Evolutionary conservation across 2,113 vertebrate species (phyloP), one percentile per base, ranked within the genome.

Genomic region (Lates calcarifer): DNA sequence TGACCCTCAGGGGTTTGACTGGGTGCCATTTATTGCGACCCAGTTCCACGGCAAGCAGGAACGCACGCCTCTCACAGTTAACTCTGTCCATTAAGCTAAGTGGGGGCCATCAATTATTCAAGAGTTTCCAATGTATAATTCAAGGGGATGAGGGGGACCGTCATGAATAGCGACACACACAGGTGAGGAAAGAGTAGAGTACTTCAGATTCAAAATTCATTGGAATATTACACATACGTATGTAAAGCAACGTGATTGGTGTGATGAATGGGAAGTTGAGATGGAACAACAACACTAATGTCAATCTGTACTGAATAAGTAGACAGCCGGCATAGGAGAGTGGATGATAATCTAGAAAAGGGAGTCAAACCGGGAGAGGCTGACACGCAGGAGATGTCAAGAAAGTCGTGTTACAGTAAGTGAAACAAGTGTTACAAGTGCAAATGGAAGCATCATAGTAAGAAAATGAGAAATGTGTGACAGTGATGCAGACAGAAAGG

Each of bases 31-130:
- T 89, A 86, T 67, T 73, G 84, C 70, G 51, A 88, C 87, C 88
- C 76, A 81, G 73, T 92, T 92, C 65, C 62, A 55, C 67, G 28
- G 69, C 65, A 73, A 86, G 62, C 33, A 87, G 72, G 65, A 88
- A 79, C 24, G 28, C 65, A 81, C 64, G 55, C 66, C 49, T 74
- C 87, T 89, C 80, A 78, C 86, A 79, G 92, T 93, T 92, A 93
- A 93, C 91, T 88, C 88, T 78, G 77, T 89, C 92, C 93, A 94
- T 95, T 92, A 94, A 88, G 89, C 90, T 94, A 94, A 94, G 92
- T 93, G 93, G 86, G 81, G 33, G 28, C 65, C 28, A 88, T 94
- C 56, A 77, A 93, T 94, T 91, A 94, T 95, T 91, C 70, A 93
- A 33, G 62, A 39, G 73, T 63, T 88, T 65, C 22, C 67, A 0